Evolutionary conservation across 2,113 vertebrate genomes (phyloP).

Genomic region (Poicephalus gulielmi): DNA sequence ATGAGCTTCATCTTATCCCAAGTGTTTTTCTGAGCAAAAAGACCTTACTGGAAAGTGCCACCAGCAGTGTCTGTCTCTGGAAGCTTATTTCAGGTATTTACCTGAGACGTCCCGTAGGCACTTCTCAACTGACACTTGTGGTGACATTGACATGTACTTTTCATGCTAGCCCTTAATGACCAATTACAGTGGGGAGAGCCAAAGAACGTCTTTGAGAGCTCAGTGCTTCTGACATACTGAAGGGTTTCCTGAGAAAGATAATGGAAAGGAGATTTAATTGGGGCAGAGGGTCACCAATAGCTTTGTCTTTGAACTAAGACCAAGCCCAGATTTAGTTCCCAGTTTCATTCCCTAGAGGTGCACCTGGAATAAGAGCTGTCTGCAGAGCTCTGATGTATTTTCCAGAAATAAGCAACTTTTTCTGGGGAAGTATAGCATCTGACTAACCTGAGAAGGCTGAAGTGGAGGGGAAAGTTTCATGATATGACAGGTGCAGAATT

Average conservation of each 20-base stretch:
- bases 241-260: not conserved
- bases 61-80: not conserved
- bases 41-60: not conserved
- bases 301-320: not conserved
- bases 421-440: not conserved
- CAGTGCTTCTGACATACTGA: not conserved
- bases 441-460: not conserved
- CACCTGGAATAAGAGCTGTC: not conserved
- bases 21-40: not conserved
- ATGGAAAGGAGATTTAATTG: not conserved
- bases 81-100: not conserved
- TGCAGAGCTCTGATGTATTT: not conserved
- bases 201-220: not conserved
- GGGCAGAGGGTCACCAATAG: not conserved
- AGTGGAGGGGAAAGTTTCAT: not conserved
- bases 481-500: not conserved
- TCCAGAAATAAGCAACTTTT: not conserved
- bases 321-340: not conserved
- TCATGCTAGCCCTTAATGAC: not conserved
- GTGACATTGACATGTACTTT: not conserved
- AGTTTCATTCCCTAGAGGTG: not conserved
- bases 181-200: not conserved
- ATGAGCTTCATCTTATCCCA: not conserved
- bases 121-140: not conserved
- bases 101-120: not conserved